Evolutionary conservation across 2,888 invertebrate genomes (phyloP).

Genomic region (Eilema griseolum): DNA sequence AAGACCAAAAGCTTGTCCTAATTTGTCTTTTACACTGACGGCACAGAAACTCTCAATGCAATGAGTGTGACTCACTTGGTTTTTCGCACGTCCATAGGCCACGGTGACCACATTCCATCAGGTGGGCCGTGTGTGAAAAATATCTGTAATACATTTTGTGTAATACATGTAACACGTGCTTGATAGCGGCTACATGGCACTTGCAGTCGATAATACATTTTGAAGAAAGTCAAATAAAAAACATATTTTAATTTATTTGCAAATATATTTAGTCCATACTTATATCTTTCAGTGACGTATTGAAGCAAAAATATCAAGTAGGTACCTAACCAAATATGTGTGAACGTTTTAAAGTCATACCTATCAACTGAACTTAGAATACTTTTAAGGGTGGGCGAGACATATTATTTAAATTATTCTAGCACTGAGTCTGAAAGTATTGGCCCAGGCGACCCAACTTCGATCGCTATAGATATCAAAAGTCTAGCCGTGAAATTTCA

Average conservation of each 20-base stretch:
- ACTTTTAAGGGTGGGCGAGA: not conserved
- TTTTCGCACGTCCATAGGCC: too few species aligned
- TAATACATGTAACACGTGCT: too few species aligned
- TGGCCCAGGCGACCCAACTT: not conserved
- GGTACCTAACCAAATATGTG: not conserved
- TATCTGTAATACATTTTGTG: too few species aligned
- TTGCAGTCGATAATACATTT: not conserved
- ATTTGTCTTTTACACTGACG: too few species aligned
- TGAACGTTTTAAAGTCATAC: not conserved
- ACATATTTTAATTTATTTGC: not conserved
- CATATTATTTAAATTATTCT: not conserved
- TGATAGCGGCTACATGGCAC: not conserved
- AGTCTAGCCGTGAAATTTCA: constrained; percentile 4
- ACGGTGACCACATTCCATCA: too few species aligned
- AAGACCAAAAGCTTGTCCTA: too few species aligned
- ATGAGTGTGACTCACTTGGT: too few species aligned
- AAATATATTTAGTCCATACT: not conserved
- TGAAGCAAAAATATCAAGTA: constrained; percentile 3
- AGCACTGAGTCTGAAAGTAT: not conserved
- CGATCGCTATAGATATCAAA: not conserved
- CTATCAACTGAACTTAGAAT: not conserved
- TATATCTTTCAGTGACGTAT: not conserved
- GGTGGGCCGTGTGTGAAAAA: too few species aligned
- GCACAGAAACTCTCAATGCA: too few species aligned
- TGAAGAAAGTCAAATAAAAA: not conserved